These are phyloP conservation scores for Anguilla rostrata DNA, from an alignment of 2,113 vertebrate genomes.

Conservation along the genomic window DNA sequence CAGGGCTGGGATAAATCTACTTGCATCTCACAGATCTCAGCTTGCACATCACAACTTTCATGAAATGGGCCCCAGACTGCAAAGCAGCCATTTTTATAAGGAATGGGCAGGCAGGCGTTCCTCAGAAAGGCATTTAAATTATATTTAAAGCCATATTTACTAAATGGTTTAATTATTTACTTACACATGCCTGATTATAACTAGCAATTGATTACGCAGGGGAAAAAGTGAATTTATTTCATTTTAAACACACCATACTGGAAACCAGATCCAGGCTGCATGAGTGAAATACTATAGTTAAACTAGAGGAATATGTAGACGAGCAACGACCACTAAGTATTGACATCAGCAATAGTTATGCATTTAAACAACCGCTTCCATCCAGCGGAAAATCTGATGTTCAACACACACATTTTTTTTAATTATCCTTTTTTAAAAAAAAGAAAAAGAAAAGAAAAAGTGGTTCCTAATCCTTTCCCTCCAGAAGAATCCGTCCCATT, in stretches of 20 bases:
- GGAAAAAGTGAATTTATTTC: neutral
- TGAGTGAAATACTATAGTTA: too few relatives aligned
- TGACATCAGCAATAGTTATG: slow-evolving; percentile 17
- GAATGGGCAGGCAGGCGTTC: too few relatives aligned
- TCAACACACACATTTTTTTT: slow-evolving; percentile 24
- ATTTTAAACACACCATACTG: neutral
- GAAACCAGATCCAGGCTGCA: neutral
- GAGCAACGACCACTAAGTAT: neutral
- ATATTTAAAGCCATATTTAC: neutral
- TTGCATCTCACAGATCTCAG: too few relatives aligned
- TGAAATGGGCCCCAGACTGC: too few relatives aligned
- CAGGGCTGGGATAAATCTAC: too few relatives aligned
- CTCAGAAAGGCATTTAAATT: neutral
- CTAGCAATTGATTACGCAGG: neutral
- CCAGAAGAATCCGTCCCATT: slow-evolving; percentile 6
- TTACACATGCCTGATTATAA: too few relatives aligned
- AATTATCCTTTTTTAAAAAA: slow-evolving; percentile 13
- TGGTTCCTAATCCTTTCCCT: slow-evolving; percentile 15
- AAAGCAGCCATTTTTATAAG: too few relatives aligned
- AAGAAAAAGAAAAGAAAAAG: neutral
- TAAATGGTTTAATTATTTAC: slow-evolving; percentile 11
- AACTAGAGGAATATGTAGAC: neutral
- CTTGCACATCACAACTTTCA: too few relatives aligned
- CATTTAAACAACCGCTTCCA: slow-evolving; percentile 20
- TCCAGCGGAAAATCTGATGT: slow-evolving; percentile 17